Conservation (phyloP, 2,113 vertebrate genomes). For the Addax nasomaculatus region DNA sequence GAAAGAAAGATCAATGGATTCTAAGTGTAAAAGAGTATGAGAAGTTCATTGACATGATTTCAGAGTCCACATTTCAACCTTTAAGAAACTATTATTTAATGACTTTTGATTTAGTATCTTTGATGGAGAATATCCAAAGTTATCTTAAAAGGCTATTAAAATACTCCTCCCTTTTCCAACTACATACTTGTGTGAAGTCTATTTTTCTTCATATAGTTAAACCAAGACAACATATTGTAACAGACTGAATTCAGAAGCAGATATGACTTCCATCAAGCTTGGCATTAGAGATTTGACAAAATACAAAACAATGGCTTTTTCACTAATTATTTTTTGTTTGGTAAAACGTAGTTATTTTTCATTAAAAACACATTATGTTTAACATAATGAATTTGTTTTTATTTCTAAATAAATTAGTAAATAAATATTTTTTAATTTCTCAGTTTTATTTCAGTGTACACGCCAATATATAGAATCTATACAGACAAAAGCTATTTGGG, state of each 20-base stretch:
- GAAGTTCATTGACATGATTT: background rate
- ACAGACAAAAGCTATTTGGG: slow-evolving; percentile 6
- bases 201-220: background rate
- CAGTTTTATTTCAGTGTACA: background rate
- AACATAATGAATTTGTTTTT: background rate
- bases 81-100: slow-evolving; percentile 20
- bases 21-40: background rate
- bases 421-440: background rate
- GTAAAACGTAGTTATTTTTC: background rate
- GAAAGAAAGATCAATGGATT: background rate
- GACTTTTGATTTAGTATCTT: slow-evolving; percentile 8
- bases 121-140: slow-evolving; percentile 16
- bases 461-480: background rate
- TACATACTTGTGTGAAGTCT: background rate
- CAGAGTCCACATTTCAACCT: background rate
- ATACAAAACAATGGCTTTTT: background rate
- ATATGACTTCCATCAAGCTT: background rate
- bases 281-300: slow-evolving; percentile 25
- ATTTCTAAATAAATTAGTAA: slow-evolving; percentile 23
- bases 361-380: background rate
- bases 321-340: background rate
- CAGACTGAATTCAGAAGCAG: slow-evolving; percentile 13
- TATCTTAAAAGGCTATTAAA: slow-evolving; percentile 4
- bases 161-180: background rate
- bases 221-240: slow-evolving; percentile 1